These are phyloP conservation scores for Xiphorhynchus erythropygius DNA, from an alignment of 2,797 vertebrate species.

Conservation along the genomic window DNA sequence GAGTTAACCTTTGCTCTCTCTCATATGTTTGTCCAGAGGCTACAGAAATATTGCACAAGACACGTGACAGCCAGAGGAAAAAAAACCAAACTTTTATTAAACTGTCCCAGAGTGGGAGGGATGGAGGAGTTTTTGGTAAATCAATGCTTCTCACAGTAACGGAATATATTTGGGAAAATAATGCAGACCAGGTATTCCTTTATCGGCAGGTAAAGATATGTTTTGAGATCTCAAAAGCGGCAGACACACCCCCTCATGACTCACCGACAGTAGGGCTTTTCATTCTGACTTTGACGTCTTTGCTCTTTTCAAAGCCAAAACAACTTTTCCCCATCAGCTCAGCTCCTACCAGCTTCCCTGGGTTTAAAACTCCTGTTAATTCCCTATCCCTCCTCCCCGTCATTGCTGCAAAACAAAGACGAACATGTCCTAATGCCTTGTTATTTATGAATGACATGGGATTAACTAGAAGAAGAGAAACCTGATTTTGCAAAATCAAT, in stretches of 20 bases:
- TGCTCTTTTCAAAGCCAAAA: constrained; percentile 29
- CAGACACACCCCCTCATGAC: neutral
- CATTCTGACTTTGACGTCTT: neutral
- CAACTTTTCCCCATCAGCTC: neutral
- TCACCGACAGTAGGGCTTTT: neutral
- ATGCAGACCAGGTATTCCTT: neutral
- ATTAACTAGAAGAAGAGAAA: constrained; percentile 24
- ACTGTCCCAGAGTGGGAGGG: neutral
- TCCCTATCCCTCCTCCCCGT: neutral
- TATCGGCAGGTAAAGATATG: neutral
- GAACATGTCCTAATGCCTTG: neutral
- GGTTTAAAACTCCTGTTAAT: neutral
- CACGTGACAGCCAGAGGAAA: neutral
- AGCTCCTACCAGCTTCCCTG: neutral
- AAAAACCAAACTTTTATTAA: constrained; percentile 1
- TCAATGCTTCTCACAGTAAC: neutral
- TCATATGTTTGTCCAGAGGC: constrained; percentile 35
- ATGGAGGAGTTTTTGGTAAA: neutral
- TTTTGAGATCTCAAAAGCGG: neutral
- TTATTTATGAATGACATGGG: neutral
- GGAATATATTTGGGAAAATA: neutral
- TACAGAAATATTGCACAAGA: constrained; percentile 44
- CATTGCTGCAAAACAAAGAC: neutral
- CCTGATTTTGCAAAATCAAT: neutral
- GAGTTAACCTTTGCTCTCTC: constrained; percentile 49